Conservation (phyloP, 2,888 invertebrate genomes). For the Calliscelio sp. region DNA sequence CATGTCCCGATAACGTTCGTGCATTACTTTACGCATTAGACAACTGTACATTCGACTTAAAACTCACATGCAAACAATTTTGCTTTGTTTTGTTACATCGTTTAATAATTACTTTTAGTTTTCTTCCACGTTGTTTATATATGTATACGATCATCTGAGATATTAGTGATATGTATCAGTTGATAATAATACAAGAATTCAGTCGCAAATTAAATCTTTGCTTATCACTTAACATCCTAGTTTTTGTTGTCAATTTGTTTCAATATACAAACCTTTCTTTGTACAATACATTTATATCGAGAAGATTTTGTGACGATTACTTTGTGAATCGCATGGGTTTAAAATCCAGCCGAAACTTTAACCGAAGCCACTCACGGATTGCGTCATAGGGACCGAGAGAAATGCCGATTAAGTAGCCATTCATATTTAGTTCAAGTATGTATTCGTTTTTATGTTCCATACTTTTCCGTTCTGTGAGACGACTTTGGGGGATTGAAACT, state of each 20-base stretch:
- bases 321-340: slow-evolving; percentile 81
- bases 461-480: not conserved
- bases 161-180: slow-evolving; percentile 46
- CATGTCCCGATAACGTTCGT: too few species aligned
- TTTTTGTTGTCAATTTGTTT: slow-evolving; percentile 41
- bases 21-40: not conserved
- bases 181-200: too few species aligned
- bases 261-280: slow-evolving; percentile 2
- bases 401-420: not conserved
- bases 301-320: slow-evolving; percentile 26
- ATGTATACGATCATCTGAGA: not conserved
- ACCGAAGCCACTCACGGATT: slow-evolving; percentile 27
- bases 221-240: slow-evolving; percentile 21
- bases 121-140: slow-evolving; percentile 10
- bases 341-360: slow-evolving; percentile 80
- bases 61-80: slow-evolving; percentile 19
- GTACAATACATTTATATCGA: not conserved
- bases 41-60: slow-evolving; percentile 28
- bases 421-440: slow-evolving; percentile 64
- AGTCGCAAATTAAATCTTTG: slow-evolving; percentile 35
- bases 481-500: not conserved
- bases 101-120: slow-evolving; percentile 8
- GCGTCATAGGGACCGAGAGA: too few species aligned
- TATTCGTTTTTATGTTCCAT: slow-evolving; percentile 50
- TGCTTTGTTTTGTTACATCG: slow-evolving; percentile 15